A percentile compares a stretch with the other conserved stretches of the same genome.
These are phyloP conservation scores for Drosophila persimilis DNA, from an alignment of 1,140 invertebrate species.

Conservation along the genomic window DNA sequence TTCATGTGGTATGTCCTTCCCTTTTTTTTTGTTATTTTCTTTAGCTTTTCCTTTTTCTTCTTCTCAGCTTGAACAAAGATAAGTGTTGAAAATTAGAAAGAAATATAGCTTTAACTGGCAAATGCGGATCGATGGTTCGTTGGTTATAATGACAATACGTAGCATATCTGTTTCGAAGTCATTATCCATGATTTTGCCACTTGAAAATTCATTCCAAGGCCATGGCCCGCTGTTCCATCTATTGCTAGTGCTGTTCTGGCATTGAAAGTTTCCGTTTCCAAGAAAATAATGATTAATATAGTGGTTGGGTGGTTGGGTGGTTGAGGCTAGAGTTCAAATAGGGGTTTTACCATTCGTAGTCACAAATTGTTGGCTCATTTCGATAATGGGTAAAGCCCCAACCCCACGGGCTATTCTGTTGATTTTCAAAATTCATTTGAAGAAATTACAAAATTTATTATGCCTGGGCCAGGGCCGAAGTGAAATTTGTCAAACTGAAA, in stretches of 20 bases:
- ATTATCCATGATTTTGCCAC: too few relatives aligned
- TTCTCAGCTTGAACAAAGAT: too few relatives aligned
- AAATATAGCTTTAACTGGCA: too few relatives aligned
- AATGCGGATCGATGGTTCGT: too few relatives aligned
- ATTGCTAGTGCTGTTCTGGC: constrained; percentile 19
- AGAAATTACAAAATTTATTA: constrained; percentile 78
- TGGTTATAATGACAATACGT: too few relatives aligned
- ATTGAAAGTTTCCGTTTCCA: constrained; percentile 34
- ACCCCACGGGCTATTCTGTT: constrained; percentile 34
- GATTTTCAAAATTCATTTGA: constrained; percentile 73
- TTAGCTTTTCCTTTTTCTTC: too few relatives aligned
- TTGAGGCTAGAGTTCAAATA: neutral
- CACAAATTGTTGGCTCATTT: constrained; percentile 50
- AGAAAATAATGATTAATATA: constrained; percentile 12
- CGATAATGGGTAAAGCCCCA: constrained; percentile 31
- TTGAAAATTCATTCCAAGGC: neutral
- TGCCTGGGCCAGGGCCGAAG: constrained; percentile 56
- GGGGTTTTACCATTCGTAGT: constrained; percentile 2
- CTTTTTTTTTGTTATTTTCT: too few relatives aligned
- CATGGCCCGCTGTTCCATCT: constrained; percentile 19
- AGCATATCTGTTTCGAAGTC: too few relatives aligned
- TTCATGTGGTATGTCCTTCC: too few relatives aligned
- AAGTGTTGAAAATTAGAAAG: too few relatives aligned
- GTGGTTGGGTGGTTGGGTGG: neutral
- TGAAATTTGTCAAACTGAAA: constrained; percentile 69